Evolutionary conservation across 2,888 invertebrate species (phyloP), one percentile per base, ranked within the genome.

Genomic region (Pterobdella sp.): DNA sequence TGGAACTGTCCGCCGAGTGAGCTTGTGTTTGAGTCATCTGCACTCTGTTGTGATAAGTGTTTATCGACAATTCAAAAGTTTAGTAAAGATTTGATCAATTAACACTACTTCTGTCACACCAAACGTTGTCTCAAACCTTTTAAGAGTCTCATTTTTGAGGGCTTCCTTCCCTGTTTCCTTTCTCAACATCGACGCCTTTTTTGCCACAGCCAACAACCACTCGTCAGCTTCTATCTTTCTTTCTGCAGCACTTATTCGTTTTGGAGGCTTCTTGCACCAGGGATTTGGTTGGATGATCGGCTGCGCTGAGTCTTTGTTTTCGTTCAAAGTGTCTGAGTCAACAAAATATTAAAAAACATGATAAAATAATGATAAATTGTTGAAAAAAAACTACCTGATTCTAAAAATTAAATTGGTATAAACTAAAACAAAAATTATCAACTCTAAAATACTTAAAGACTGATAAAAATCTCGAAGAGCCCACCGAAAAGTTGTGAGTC

Each of bases 191-290:
- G 35, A 52, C 4, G 71, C 71, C 35, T 71, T 71, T 29, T 71
- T 71, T 4, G 71, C 36, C 31, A 71, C 71, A 4, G 60, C 34
- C 3, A 32, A n/a, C 63, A 71, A 63, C 71, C 71, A 71, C n/a
- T 71, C 71, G 35, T 71, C 71, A 35, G 71, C 63, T 1, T 71
- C 71, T 0, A 56, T 52, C 56, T 60, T 60, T 1, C 29, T 7
- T 4, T 56, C 18, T 10, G 35, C 63, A 14, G 63, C 34, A n/a
- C 32, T 52, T 3, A n/a, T 1, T 22, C 3, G 26, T 29, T 7
- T 14, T 0, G n/a, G 26, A 7, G 29, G 0, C 42, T 37, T 32
- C 14, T 22, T 32, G 14, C 18, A n/a, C 71, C 71, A 71, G 14
- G 71, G 71, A 34, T 71, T 71, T 1, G 60, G 34, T 26, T 71